phyloP scores from a whole-genome alignment of 2,113 vertebrate genomes.

The Chlamydotis undulata region DNA sequence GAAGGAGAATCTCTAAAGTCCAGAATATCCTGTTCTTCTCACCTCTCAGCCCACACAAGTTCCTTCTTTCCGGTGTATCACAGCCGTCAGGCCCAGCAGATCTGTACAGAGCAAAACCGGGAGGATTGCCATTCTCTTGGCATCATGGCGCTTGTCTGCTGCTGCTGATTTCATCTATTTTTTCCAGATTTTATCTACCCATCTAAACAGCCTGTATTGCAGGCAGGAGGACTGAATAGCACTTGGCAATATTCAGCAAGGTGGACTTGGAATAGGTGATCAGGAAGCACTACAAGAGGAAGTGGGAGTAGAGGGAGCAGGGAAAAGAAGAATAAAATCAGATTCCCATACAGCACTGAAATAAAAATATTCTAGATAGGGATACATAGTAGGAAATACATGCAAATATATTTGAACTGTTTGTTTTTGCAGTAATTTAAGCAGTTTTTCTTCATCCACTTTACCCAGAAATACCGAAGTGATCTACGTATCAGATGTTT shows the following conservation, averaged over 20 bases:
- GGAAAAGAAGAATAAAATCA: not conserved
- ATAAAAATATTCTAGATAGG: not conserved
- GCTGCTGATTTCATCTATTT: not conserved
- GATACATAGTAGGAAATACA: not conserved
- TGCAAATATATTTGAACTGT: not conserved
- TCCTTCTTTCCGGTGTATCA: not conserved
- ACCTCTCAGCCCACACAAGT: not conserved
- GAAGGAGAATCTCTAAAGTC: not conserved
- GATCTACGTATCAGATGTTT: not conserved
- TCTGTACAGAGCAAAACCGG: not conserved
- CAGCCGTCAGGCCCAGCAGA: not conserved
- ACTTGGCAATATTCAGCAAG: not conserved
- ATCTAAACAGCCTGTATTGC: not conserved
- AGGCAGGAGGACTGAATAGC: not conserved
- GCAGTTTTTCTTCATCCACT: not conserved
- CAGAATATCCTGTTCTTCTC: not conserved
- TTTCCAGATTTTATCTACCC: not conserved
- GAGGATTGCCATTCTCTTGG: not conserved
- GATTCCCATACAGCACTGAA: not conserved
- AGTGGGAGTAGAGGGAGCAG: not conserved
- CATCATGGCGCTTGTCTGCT: fast-evolving
- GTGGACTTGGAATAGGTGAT: not conserved
- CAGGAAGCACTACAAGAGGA: not conserved
- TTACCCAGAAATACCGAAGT: not conserved
- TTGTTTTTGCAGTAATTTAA: not conserved